phyloP scores from a whole-genome alignment of 2,113 vertebrate genomes.

The Cebidichthys violaceus region DNA sequence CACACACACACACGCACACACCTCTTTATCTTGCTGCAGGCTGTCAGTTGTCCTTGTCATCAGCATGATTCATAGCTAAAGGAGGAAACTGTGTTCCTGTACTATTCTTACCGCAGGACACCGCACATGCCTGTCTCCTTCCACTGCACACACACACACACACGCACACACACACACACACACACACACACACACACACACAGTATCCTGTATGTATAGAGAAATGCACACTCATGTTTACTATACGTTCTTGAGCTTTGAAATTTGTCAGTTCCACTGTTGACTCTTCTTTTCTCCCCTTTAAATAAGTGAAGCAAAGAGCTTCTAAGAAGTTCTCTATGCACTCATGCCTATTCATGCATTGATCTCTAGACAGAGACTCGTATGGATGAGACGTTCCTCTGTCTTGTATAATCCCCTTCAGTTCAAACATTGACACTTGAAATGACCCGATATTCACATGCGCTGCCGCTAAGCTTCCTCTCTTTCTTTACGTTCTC shows the following conservation, averaged over 20 bases:
- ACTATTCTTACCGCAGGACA: constrained; percentile 25
- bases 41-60: constrained; percentile 43
- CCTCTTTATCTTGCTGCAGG: constrained; percentile 20
- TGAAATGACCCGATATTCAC: background rate
- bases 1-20: background rate
- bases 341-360: background rate
- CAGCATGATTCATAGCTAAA: constrained; percentile 61
- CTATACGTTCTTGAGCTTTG: background rate
- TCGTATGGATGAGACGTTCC: background rate
- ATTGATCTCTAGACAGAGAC: background rate
- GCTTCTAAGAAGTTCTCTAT: background rate
- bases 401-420: constrained; percentile 1
- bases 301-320: background rate
- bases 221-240: background rate
- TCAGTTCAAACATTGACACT: background rate
- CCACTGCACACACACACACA: background rate
- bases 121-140: background rate
- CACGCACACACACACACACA: background rate
- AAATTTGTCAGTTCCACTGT: background rate
- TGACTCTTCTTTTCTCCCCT: no score
- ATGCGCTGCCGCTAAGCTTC: background rate
- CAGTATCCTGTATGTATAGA: background rate
- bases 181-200: background rate
- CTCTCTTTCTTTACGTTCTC: background rate
- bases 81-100: constrained; percentile 37